Evolutionary conservation across 2,797 vertebrate genomes (phyloP).

Genomic region (Corythornis leucogaster): DNA sequence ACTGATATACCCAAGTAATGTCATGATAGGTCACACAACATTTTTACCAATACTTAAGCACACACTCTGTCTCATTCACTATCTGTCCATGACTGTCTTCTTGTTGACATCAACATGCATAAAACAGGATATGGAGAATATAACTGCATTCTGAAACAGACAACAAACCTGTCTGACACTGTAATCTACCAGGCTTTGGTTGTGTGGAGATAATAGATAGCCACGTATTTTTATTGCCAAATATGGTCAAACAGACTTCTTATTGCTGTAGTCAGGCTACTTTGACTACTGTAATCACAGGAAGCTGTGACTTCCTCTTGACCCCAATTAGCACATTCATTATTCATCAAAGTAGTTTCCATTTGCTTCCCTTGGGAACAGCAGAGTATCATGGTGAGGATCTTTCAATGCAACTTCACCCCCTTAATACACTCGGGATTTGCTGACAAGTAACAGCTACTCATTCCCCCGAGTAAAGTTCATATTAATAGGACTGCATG

Average conservation of each 20-base stretch:
- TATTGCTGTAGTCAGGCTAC: background rate
- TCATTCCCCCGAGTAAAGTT: conserved; percentile 48
- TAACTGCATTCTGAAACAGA: background rate
- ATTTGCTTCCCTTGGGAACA: conserved; percentile 26
- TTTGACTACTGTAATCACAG: background rate
- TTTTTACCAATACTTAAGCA: background rate
- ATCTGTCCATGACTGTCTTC: background rate
- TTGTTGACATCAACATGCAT: background rate
- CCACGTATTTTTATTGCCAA: background rate
- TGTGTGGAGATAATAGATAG: background rate
- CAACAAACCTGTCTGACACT: background rate
- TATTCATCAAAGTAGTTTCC: conserved; percentile 52
- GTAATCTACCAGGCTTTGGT: background rate
- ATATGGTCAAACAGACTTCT: background rate
- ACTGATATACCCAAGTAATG: background rate
- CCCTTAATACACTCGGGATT: conserved; percentile 23
- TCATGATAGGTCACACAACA: background rate
- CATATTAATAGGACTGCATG: conserved; percentile 44
- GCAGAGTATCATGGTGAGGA: conserved; percentile 18
- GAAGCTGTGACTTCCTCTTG: conserved; percentile 33
- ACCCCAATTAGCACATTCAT: conserved; percentile 48
- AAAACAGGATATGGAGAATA: background rate
- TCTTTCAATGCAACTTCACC: conserved; percentile 46
- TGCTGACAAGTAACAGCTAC: conserved; percentile 56
- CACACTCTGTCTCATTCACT: background rate